Evolutionary conservation across 2,113 vertebrate genomes (phyloP), one percentile per base, ranked within the genome.

Genomic region (Bufo bufo): DNA sequence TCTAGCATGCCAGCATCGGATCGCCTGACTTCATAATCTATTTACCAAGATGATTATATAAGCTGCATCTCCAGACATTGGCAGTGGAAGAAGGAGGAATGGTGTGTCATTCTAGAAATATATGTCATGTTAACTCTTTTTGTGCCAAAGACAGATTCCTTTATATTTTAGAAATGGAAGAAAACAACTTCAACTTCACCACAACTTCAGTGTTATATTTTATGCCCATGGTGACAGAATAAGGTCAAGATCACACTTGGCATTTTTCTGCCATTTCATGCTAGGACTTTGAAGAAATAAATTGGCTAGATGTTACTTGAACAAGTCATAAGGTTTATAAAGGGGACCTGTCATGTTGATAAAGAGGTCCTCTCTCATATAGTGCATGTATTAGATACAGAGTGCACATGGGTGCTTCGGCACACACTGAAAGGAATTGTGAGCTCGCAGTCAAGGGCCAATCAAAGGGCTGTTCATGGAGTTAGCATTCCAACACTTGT

Each of bases 31-130:
- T 77, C 85, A 65, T 78, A 52, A 78, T 52, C 19, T 65, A 78
- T 61, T 86, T 63, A 65, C 58, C 14, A 54, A 61, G 8, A 52
- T 47, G 58, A 58, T 13, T 14, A 12, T 85, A 85, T 47, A 16
- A 85, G 71, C 84, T 85, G 72, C 77, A 77, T 72, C 72, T 50
- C 71, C 20, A 19, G 10, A 12, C 14, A 78, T 66, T 65, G 19
- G 66, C 61, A 66, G 0, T 20, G 16, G 58, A 61, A 45, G 14
- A 82, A 9, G 2, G 17, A 49, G 59, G 52, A 49, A 77, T 63
- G 13, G 49, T 77, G 5, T 77, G 4, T 86, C 20, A 65, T 78
- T 23, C 58, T 77, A 59, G 71, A 6, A 59, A 80, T 43, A 43
- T 80, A 80, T 33, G 20, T 43, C 50, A 80, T 80, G 23, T 58